A percentile compares a stretch with the other conserved stretches of the same genome.
These are phyloP conservation scores for Sinocyclocheilus rhinocerous DNA, from an alignment of 2,113 vertebrate species.

Conservation along the genomic window DNA sequence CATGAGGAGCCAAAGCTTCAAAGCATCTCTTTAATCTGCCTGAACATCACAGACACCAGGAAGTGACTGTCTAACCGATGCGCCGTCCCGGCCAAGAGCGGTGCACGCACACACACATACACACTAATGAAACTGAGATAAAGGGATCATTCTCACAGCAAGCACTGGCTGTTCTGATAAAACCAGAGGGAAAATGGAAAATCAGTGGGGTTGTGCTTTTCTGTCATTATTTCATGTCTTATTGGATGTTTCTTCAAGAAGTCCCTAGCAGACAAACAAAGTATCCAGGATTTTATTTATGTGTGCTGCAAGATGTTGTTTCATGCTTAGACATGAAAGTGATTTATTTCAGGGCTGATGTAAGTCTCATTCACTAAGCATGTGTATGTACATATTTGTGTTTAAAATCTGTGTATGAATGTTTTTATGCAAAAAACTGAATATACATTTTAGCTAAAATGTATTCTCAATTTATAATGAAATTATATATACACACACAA, in stretches of 20 bases:
- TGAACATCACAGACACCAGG: slow-evolving; percentile 97
- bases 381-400: neutral
- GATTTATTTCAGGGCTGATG: neutral
- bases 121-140: slow-evolving; percentile 99
- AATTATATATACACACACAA: too few species aligned
- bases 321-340: neutral
- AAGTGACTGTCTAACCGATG: slow-evolving; percentile 94
- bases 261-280: slow-evolving; percentile 65
- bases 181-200: slow-evolving; percentile 61
- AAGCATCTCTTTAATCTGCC: slow-evolving; percentile 98
- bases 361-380: neutral
- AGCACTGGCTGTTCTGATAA: slow-evolving; percentile 67
- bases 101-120: slow-evolving; percentile 71
- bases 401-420: neutral
- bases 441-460: neutral
- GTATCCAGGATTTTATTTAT: slow-evolving; percentile 61
- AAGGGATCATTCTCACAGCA: slow-evolving; percentile 90
- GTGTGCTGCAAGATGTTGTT: neutral
- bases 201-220: slow-evolving; percentile 67
- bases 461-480: too few species aligned
- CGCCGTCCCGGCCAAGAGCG: slow-evolving; percentile 91
- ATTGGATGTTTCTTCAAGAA: slow-evolving; percentile 60
- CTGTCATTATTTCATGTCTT: slow-evolving; percentile 57
- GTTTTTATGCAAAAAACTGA: neutral
- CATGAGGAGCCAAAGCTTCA: slow-evolving; percentile 91